Base-by-base conservation (phyloP, 2,888 invertebrate genomes). In the Bruchidius siliquastri region DNA sequence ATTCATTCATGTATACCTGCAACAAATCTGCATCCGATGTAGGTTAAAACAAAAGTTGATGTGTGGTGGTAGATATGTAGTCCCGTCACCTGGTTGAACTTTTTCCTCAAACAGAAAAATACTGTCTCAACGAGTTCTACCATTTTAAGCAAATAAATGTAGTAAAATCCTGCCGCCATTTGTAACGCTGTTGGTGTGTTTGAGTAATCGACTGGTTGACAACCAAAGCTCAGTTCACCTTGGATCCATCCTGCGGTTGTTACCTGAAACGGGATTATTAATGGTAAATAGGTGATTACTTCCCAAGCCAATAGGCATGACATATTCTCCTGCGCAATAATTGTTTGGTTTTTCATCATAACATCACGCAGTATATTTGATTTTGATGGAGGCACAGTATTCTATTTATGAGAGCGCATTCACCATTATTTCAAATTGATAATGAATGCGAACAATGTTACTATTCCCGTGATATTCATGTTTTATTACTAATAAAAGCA, bases 31-130 rank as follows among this genome's bases (percentile, higher is more conserved):
- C 90, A 87, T 0, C 87, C 89, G 0, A 89, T 78, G 90, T 92
- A 93, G 0, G 90, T 84, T 2, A 93, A 86, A 18, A 88, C 82
- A 66, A 91, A 83, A 0, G 92, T 89, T 71, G 90, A 88, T 71
- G 89, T 85, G 78, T 94, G 94, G 85, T 94, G 94, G 82, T 94
- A 94, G 0, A 94, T 86, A 79, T 94, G 94, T 70, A 94, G 86
- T 76, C 90, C 90, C 0, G 93, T 90, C 6, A 92, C 91, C 86
- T 94, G 94, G 69, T 89, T 89, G 75, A 90, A 88, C 83, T 92
- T 94, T 84, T 93, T 93, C 75, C 94, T 88, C 79, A 94, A 82
- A 20, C 93, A 86, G 82, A 94, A 94, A 83, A 94, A 91, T 3
- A 90, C 82, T 0, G 94, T 94, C 84, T 94, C 94, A 0, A 89